Evolutionary conservation across 2,797 vertebrate genomes (phyloP).

Genomic region (Rhinatrema bivittatum): DNA sequence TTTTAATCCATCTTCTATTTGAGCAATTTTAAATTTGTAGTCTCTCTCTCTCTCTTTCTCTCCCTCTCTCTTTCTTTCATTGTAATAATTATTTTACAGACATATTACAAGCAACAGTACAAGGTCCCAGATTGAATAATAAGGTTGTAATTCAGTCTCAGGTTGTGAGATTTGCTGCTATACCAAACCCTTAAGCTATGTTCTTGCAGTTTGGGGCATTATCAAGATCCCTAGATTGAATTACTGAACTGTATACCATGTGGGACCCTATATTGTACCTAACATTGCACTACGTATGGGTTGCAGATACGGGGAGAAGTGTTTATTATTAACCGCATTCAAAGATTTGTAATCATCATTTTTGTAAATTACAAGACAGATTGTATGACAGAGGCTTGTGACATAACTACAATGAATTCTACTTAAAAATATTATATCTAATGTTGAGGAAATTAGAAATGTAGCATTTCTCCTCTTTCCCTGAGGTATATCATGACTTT

Average conservation of each 20-base stretch:
- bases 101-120: constrained; percentile 28
- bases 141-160: constrained; percentile 54
- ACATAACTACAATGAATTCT: constrained; percentile 25
- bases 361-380: constrained; percentile 50
- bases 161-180: constrained; percentile 54
- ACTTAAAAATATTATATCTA: constrained; percentile 18
- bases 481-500: no score
- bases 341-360: constrained; percentile 38
- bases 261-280: constrained; percentile 63
- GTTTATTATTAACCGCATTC: constrained; percentile 56
- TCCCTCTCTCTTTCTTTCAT: constrained; percentile 23
- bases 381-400: constrained; percentile 31
- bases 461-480: constrained; percentile 21
- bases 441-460: constrained; percentile 16
- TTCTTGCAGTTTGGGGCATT: constrained; percentile 66
- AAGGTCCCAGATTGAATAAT: constrained; percentile 34
- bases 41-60: no score
- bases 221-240: constrained; percentile 64
- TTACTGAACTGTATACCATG: constrained; percentile 67
- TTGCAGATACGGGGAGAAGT: constrained; percentile 55
- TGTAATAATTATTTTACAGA: constrained; percentile 38
- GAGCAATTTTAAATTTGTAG: no score
- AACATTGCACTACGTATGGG: constrained; percentile 57
- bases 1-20: no score
- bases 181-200: constrained; percentile 69